These are phyloP conservation scores for Ranitomeya imitator DNA, from an alignment of 2,113 vertebrate genomes.

Conservation along the genomic window DNA sequence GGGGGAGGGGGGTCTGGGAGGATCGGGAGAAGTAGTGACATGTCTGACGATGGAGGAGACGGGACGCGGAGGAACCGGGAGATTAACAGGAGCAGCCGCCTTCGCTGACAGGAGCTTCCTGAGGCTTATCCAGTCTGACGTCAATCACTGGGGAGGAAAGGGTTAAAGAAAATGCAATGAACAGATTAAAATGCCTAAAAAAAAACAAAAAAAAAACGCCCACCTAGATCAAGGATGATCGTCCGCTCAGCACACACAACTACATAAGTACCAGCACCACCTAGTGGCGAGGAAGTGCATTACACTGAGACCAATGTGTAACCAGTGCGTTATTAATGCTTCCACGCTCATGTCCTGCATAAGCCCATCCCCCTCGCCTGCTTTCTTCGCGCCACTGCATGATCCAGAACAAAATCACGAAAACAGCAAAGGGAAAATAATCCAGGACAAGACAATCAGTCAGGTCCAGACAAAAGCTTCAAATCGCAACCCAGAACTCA, in stretches of 20 bases:
- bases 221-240: not conserved
- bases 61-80: not conserved
- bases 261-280: not conserved
- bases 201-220: too few species aligned
- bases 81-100: constrained; percentile 96
- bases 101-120: constrained; percentile 91
- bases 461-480: not conserved
- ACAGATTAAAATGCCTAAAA: too few species aligned
- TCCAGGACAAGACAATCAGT: not conserved
- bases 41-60: constrained; percentile 64
- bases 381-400: not conserved
- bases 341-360: too few species aligned
- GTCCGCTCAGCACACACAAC: too few species aligned
- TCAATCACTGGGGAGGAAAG: constrained; percentile 86
- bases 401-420: not conserved
- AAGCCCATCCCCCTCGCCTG: too few species aligned
- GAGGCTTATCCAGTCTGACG: constrained; percentile 96
- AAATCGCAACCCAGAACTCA: not conserved
- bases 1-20: not conserved
- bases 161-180: constrained; percentile 75
- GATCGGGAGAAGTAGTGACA: constrained; percentile 67
- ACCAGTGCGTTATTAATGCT: too few species aligned
- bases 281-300: not conserved
- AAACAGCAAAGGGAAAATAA: not conserved
- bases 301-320: too few species aligned